Evolutionary conservation across 35 echinoderm and acorn worm genomes (phyloP).

Genomic region (Eucidaris tribuloides): DNA sequence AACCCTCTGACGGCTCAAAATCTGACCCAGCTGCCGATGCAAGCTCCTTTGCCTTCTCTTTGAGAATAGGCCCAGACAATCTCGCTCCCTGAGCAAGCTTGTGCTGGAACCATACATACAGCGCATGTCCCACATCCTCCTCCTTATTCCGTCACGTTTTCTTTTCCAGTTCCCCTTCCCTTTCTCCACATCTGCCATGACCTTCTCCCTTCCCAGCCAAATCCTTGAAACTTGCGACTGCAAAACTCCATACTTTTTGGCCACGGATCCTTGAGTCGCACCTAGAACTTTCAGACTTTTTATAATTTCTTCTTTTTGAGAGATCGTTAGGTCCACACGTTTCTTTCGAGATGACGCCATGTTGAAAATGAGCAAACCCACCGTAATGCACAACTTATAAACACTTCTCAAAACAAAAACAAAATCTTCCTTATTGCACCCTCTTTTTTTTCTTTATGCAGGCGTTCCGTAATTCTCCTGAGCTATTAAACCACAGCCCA

Average conservation of each 20-base stretch:
- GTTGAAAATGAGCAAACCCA: neutral
- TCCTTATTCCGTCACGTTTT: neutral
- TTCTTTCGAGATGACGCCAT: neutral
- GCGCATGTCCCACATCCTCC: neutral
- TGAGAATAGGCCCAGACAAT: neutral
- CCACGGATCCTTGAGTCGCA: neutral
- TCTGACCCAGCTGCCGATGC: neutral
- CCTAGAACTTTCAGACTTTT: neutral
- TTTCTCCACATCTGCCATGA: neutral
- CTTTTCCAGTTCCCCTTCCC: neutral
- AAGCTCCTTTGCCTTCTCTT: neutral
- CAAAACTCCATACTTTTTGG: neutral
- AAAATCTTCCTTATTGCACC: too few species aligned
- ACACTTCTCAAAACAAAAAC: too few species aligned
- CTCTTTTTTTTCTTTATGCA: too few species aligned
- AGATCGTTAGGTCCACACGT: neutral
- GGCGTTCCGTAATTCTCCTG: too few species aligned
- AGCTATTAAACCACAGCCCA: too few species aligned
- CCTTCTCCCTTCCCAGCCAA: neutral
- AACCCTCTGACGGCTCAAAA: neutral
- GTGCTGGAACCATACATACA: neutral
- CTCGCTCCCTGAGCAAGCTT: neutral
- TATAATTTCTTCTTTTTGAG: neutral
- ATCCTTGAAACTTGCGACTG: neutral
- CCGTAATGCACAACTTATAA: too few species aligned